phyloP scores from a whole-genome alignment of 2,113 vertebrate species.

The Callorhinus ursinus region DNA sequence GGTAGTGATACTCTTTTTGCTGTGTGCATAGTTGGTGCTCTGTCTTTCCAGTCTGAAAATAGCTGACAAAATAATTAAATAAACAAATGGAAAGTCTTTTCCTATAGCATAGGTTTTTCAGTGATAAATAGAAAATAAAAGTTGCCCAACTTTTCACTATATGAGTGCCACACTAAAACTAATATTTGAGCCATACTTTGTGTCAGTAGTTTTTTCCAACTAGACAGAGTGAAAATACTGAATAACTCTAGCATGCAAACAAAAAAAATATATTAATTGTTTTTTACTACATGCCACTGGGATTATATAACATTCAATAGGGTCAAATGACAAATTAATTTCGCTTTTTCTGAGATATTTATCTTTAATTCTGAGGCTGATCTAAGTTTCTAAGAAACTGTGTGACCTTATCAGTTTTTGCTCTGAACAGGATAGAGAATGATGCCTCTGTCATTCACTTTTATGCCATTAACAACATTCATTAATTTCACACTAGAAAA shows the following conservation, averaged over 20 bases:
- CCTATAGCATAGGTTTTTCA: neutral
- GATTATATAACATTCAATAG: neutral
- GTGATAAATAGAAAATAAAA: constrained; percentile 39
- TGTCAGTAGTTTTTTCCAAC: neutral
- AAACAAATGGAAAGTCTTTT: constrained; percentile 22
- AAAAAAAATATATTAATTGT: neutral
- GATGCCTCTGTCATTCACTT: neutral
- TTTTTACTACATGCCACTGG: neutral
- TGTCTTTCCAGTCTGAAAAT: constrained; percentile 44
- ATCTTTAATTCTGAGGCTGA: constrained; percentile 40
- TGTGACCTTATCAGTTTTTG: neutral
- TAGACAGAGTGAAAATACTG: neutral
- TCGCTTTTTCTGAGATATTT: constrained; percentile 37
- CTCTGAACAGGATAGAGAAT: neutral
- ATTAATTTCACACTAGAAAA: constrained; percentile 25
- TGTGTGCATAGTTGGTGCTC: neutral
- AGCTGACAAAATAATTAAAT: constrained; percentile 43
- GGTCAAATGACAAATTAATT: neutral
- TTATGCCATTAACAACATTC: neutral
- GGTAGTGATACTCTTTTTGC: neutral
- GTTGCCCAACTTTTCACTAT: neutral
- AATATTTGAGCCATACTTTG: neutral
- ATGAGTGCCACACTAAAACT: neutral
- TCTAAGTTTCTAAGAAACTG: neutral
- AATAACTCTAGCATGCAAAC: neutral